These are phyloP conservation scores for Drosophila nr. perissopoda DNA, from an alignment of 2,888 invertebrate genomes.

Conservation along the genomic window DNA sequence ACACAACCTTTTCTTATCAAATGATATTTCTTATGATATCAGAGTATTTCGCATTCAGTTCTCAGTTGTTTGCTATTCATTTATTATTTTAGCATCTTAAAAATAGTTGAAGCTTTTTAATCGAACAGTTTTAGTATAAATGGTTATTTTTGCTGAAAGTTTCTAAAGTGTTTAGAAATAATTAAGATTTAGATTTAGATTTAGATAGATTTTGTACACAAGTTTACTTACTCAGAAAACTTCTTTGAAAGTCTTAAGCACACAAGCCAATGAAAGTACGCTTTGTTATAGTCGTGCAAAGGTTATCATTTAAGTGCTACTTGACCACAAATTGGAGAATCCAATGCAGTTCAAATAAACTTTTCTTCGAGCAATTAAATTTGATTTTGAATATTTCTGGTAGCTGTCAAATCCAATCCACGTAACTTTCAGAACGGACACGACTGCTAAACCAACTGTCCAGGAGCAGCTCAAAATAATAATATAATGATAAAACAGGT, in stretches of 20 bases:
- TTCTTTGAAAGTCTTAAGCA: neutral
- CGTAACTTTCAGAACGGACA: neutral
- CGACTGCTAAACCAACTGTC: neutral
- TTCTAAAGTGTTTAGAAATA: neutral
- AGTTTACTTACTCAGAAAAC: neutral
- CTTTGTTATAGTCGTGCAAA: neutral
- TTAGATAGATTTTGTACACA: neutral
- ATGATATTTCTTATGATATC: neutral
- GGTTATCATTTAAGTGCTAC: neutral
- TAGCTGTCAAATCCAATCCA: neutral
- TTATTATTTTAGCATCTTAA: neutral
- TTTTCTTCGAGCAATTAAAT: too few species aligned
- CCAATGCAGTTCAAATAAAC: neutral
- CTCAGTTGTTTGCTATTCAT: neutral
- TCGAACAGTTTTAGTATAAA: neutral
- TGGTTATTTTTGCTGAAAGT: neutral
- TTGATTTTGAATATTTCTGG: too few species aligned
- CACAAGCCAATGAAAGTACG: neutral
- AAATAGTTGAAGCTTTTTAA: neutral
- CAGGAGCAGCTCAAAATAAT: conserved; percentile 20
- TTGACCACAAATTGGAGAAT: neutral
- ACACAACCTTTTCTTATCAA: neutral
- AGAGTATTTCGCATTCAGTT: neutral
- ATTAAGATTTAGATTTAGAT: neutral
- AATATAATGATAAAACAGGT: conserved; percentile 29